A percentile compares a stretch with the other conserved stretches of the same genome.
These are phyloP conservation scores for Austrolebias charrua DNA, from an alignment of 2,797 vertebrate genomes.

Conservation along the genomic window DNA sequence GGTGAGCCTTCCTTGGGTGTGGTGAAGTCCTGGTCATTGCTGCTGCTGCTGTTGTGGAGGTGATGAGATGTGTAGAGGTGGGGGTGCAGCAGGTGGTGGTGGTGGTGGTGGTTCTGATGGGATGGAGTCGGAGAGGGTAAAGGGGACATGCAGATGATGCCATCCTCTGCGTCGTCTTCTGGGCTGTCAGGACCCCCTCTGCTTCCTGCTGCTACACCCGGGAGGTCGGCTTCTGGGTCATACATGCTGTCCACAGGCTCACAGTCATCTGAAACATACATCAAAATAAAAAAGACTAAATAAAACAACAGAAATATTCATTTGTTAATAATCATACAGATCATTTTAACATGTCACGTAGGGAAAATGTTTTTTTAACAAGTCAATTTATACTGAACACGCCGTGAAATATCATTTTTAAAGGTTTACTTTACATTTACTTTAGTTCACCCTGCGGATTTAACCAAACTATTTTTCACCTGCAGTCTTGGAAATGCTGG, in stretches of 20 bases:
- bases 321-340: neutral
- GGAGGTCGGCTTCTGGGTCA: constrained; percentile 91
- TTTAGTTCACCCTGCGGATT: too few species aligned
- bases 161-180: constrained; percentile 91
- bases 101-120: constrained; percentile 83
- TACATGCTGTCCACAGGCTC: constrained; percentile 93
- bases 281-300: constrained; percentile 8
- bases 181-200: constrained; percentile 87
- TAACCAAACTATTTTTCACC: neutral
- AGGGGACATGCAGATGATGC: constrained; percentile 80
- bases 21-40: constrained; percentile 93
- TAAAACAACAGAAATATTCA: neutral
- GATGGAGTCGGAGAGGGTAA: constrained; percentile 85
- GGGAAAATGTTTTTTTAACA: too few species aligned
- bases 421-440: too few species aligned
- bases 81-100: constrained; percentile 67
- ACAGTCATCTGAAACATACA: constrained; percentile 85
- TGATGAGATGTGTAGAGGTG: constrained; percentile 67
- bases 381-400: too few species aligned
- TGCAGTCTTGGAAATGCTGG: neutral
- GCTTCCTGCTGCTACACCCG: constrained; percentile 71
- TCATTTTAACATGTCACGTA: neutral
- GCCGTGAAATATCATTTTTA: too few species aligned
- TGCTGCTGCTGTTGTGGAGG: constrained; percentile 71
- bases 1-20: constrained; percentile 96